These are phyloP conservation scores for Cebus imitator DNA, from an alignment of 2,113 vertebrate species.

Conservation along the genomic window DNA sequence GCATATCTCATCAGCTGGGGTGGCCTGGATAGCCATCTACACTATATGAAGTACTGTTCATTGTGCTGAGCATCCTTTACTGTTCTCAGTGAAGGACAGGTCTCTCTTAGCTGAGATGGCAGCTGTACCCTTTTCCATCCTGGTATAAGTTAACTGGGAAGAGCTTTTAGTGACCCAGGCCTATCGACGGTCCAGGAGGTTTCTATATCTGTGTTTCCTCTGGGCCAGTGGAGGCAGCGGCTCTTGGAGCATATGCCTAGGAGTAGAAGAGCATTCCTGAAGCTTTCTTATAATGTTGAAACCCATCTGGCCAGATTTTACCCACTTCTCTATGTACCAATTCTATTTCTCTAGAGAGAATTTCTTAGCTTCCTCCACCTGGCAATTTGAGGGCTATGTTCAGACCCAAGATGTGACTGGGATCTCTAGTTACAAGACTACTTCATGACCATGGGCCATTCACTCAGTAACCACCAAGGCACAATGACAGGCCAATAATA, in stretches of 20 bases:
- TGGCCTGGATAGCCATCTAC: background rate
- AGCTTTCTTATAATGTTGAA: background rate
- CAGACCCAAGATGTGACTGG: background rate
- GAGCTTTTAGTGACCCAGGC: background rate
- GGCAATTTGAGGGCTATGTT: background rate
- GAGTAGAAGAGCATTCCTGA: background rate
- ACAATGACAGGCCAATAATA: background rate
- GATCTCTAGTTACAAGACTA: background rate
- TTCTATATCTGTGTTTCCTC: background rate
- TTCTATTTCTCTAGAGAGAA: background rate
- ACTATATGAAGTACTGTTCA: background rate
- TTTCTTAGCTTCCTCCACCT: background rate
- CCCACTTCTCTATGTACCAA: background rate
- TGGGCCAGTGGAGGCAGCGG: background rate
- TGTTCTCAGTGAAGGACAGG: background rate
- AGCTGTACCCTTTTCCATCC: background rate
- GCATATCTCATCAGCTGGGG: background rate
- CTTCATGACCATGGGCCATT: background rate
- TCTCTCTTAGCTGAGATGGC: background rate
- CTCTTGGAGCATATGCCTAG: background rate
- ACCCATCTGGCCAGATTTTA: background rate
- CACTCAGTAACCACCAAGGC: background rate
- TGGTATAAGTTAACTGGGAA: background rate
- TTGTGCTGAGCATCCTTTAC: background rate
- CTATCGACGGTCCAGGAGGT: background rate